Conservation (phyloP, 2,888 invertebrate genomes). For the Morpho deidamia region DNA sequence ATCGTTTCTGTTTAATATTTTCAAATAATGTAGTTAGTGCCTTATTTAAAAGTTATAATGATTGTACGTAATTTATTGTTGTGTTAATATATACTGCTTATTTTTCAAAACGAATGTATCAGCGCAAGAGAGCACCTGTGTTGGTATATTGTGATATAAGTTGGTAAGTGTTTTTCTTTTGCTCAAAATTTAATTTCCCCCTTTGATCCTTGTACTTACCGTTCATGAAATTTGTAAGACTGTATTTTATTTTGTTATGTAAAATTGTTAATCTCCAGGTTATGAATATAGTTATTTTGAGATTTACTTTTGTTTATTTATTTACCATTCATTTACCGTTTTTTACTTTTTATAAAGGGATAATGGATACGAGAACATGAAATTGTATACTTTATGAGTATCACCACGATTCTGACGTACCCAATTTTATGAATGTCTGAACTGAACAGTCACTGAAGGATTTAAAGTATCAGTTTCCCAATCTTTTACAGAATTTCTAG, state of each 20-base stretch:
- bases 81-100: slow-evolving; percentile 12
- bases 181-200: slow-evolving; percentile 60
- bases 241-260: slow-evolving; percentile 76
- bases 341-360: background rate
- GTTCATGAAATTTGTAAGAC: slow-evolving; percentile 76
- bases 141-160: slow-evolving; percentile 66
- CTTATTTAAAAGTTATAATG: slow-evolving; percentile 42
- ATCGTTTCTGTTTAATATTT: slow-evolving; percentile 19
- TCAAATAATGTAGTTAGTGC: slow-evolving; percentile 46
- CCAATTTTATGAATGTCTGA: no score
- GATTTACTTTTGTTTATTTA: slow-evolving; percentile 38
- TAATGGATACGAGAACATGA: no score
- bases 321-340: background rate
- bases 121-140: slow-evolving; percentile 39
- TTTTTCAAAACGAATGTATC: slow-evolving; percentile 12
- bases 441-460: no score
- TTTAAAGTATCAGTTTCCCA: no score
- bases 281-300: slow-evolving; percentile 76
- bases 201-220: slow-evolving; percentile 70
- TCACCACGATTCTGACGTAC: no score
- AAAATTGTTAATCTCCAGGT: slow-evolving; percentile 71
- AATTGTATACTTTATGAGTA: no score
- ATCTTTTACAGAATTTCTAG: no score
- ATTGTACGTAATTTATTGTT: slow-evolving; percentile 19
- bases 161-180: slow-evolving; percentile 56